A percentile compares a stretch with the other conserved stretches of the same genome.
These are phyloP conservation scores for Hirtodrosophila duncani DNA, from an alignment of 2,888 invertebrate species.

Conservation along the genomic window DNA sequence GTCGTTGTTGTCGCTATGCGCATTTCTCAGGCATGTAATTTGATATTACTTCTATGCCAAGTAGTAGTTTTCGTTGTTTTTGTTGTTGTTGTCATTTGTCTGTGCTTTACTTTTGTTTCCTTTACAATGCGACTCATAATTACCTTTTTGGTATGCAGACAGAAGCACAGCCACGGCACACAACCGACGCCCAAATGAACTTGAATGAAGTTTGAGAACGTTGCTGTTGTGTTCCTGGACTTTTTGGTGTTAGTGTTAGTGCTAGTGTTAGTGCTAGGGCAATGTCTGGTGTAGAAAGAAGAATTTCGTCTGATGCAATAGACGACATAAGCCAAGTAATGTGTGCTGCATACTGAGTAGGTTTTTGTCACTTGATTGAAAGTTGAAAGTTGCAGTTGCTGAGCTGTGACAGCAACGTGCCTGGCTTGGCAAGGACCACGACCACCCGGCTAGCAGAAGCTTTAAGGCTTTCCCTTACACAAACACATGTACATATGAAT, in stretches of 20 bases:
- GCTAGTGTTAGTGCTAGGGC: too few relatives aligned
- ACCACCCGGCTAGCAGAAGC: slow-evolving; percentile 10
- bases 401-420: too few relatives aligned
- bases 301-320: slow-evolving; percentile 49
- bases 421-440: slow-evolving; percentile 1
- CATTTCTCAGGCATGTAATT: slow-evolving; percentile 61
- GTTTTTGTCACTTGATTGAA: slow-evolving; percentile 10
- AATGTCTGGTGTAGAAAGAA: too few relatives aligned
- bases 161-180: slow-evolving; percentile 45
- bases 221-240: slow-evolving; percentile 15
- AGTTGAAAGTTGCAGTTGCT: too few relatives aligned
- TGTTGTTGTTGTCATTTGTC: slow-evolving; percentile 27
- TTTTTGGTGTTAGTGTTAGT: neutral
- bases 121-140: slow-evolving; percentile 65
- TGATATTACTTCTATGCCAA: slow-evolving; percentile 54
- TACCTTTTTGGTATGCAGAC: slow-evolving; percentile 73
- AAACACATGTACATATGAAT: too few relatives aligned
- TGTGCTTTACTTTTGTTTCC: slow-evolving; percentile 66
- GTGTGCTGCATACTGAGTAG: slow-evolving; percentile 59
- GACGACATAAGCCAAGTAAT: slow-evolving; percentile 6
- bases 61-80: slow-evolving; percentile 9
- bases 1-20: slow-evolving; percentile 34
- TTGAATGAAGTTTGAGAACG: slow-evolving; percentile 45
- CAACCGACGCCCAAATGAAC: slow-evolving; percentile 50
- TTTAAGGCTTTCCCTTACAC: slow-evolving; percentile 14